phyloP scores from a whole-genome alignment of 2,113 vertebrate species.

The Pterophyllum scalare region DNA sequence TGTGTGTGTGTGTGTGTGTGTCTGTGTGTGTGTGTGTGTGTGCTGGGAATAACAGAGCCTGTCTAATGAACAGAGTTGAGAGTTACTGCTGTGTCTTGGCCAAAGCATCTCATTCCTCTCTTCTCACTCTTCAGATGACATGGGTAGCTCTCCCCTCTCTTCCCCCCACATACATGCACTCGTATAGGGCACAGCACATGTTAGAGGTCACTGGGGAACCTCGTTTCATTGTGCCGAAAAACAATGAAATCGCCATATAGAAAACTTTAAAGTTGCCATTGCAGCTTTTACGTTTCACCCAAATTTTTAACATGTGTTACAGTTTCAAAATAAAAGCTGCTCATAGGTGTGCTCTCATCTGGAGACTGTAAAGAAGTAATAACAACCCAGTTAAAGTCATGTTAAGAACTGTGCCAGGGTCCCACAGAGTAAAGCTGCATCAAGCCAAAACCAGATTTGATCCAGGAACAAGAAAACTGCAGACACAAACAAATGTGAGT shows the following conservation, averaged over 20 bases:
- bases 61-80: constrained; percentile 65
- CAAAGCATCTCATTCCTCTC: constrained; percentile 62
- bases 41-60: constrained; percentile 28
- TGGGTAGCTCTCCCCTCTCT: not conserved
- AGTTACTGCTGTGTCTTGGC: constrained; percentile 61
- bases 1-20: constrained; percentile 13
- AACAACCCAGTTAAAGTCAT: not conserved
- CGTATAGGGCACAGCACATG: constrained; percentile 18
- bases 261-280: not conserved
- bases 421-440: not conserved
- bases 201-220: not conserved
- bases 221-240: not conserved
- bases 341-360: not conserved
- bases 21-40: no score
- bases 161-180: not conserved
- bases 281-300: not conserved
- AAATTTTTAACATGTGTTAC: not conserved
- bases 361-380: not conserved
- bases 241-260: not conserved
- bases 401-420: not conserved
- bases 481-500: not conserved
- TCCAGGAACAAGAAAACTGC: not conserved
- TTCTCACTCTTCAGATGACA: constrained; percentile 55
- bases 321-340: constrained; percentile 17
- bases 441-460: not conserved